A percentile compares a stretch with the other conserved stretches of the same genome.
phyloP scores from a whole-genome alignment of 2,797 vertebrate genomes.

The Artibeus jamaicensis region DNA sequence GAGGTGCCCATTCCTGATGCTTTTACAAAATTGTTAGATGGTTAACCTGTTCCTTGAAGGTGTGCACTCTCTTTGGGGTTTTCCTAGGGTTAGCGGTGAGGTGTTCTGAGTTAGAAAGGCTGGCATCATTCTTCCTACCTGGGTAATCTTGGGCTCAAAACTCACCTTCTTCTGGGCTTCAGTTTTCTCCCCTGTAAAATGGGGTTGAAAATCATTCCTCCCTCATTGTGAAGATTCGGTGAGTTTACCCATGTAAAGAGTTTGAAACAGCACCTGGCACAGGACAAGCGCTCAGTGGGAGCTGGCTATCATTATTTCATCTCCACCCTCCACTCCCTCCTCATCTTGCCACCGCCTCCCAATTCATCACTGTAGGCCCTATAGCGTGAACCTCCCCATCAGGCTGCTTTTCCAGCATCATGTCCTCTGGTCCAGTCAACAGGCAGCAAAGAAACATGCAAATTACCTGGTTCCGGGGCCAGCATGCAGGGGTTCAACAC shows the following conservation, averaged over 20 bases:
- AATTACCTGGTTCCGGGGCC: background rate
- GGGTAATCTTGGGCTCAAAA: background rate
- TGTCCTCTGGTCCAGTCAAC: background rate
- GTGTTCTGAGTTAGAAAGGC: background rate
- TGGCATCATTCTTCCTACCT: background rate
- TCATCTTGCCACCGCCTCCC: background rate
- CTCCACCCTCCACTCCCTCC: background rate
- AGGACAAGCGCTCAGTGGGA: background rate
- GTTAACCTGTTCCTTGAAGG: background rate
- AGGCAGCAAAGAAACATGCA: background rate
- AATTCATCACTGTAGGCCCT: background rate
- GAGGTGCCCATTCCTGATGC: background rate
- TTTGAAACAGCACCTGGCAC: too few species aligned
- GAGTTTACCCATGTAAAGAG: background rate
- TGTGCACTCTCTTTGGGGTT: background rate
- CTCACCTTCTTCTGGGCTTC: background rate
- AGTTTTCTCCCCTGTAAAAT: background rate
- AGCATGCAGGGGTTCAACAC: background rate
- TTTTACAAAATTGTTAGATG: background rate
- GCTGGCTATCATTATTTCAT: background rate
- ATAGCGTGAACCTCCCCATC: background rate
- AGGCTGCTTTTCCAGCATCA: background rate
- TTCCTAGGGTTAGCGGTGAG: background rate
- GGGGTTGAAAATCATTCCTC: background rate
- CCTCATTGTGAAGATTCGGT: background rate